Evolutionary conservation across 2,797 vertebrate species (phyloP), one percentile per base, ranked within the genome.

Genomic region (Pseudomugil tenellus): DNA sequence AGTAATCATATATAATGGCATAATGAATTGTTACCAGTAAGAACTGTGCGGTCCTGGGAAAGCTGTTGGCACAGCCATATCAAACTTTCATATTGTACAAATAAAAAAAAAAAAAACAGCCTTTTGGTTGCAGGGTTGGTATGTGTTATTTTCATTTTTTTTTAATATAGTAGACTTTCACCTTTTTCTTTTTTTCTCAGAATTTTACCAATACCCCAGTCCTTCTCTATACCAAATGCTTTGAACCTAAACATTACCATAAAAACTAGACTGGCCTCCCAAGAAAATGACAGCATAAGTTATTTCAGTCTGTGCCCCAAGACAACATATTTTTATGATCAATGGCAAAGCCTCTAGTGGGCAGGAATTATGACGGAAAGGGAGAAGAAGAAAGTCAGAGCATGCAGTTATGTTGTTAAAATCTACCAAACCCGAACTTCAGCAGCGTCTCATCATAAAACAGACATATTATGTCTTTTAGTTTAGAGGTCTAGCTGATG

Each of bases 201-300:
- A 35, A 34, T 21, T 41, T 54, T 16, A 56, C 58, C n/a, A 59
- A 6, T 2, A 35, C 14, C 9, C 1, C 2, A 3, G 51, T 43
- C 19, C 43, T 62, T 62, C 8, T 8, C 3, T 25, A 1, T 16
- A 29, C 21, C 8, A 51, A n/a, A 9, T 58, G 46, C n/a, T 57
- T 35, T 58, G 13, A 61, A 3, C 4, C 17, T 21, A 16, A 67
- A 52, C 3, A 23, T 6, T n/a, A 21, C 32, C 8, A 37, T 35
- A 13, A 55, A 63, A 67, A 26, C 4, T 13, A 62, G 28, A n/a
- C 43, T 32, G 55, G 29, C 54, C 61, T 31, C 62, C 53, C 25
- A 37, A 71, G 53, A 58, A 71, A 39, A 56, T 1, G 46, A 58
- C 61, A 58, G 43, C 60, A 26, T 72, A 46, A 53, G 69, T 58